Conservation (phyloP, 2,113 vertebrate species). For the Nothocercus julius region DNA sequence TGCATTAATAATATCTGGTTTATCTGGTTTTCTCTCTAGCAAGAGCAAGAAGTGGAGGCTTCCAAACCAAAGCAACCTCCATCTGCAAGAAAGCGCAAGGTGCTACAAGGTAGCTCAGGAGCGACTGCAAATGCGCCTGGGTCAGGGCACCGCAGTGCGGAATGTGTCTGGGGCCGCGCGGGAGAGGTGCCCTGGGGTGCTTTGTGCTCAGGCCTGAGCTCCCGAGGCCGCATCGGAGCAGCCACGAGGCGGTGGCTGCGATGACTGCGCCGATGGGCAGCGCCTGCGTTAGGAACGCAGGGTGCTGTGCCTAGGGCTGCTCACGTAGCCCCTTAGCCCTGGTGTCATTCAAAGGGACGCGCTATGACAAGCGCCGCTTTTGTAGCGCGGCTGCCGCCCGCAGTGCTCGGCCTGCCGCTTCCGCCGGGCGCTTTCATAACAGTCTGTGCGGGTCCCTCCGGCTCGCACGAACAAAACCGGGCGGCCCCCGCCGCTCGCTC, state of each 20-base stretch:
- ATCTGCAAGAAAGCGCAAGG: background rate
- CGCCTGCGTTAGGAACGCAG: accelerated
- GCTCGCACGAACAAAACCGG: too few species aligned
- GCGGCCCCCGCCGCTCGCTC: too few species aligned
- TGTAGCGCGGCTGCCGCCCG: too few species aligned
- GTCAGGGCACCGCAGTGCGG: accelerated
- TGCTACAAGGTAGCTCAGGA: background rate
- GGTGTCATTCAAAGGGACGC: accelerated
- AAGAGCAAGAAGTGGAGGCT: background rate
- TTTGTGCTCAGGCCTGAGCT: background rate
- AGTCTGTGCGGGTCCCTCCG: too few species aligned
- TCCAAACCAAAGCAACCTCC: background rate
- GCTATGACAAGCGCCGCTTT: too few species aligned
- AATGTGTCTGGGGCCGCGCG: background rate
- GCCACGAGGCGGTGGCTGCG: accelerated
- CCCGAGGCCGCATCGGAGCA: accelerated
- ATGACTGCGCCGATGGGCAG: accelerated
- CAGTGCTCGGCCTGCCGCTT: too few species aligned
- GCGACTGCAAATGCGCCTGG: background rate
- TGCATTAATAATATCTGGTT: background rate
- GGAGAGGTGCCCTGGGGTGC: too few species aligned
- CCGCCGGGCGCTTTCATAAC: too few species aligned
- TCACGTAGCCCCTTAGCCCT: accelerated
- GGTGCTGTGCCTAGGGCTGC: background rate
- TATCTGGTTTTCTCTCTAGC: background rate